Percentiles rank a stretch among this genome's conserved stretches.
Evolutionary conservation across 2,888 invertebrate species (phyloP).

Genomic region (Xylota sylvarum): DNA sequence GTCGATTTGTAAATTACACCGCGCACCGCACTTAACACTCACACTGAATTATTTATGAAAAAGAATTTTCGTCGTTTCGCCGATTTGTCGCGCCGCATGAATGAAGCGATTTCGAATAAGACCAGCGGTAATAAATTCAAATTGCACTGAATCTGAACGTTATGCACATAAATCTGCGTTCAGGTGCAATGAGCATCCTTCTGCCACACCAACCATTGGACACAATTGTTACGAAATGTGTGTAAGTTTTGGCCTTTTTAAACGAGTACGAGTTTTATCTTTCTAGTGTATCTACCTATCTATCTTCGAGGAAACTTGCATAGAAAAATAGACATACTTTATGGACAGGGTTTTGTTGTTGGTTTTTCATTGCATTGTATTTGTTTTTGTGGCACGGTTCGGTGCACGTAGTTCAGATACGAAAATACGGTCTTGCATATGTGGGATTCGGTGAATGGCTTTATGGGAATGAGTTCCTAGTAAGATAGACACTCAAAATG

Average conservation of each 20-base stretch:
- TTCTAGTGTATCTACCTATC: slow-evolving; percentile 2
- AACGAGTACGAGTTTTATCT: not conserved
- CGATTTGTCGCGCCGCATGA: slow-evolving; percentile 42
- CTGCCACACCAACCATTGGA: slow-evolving; percentile 15
- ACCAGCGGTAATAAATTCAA: slow-evolving; percentile 72
- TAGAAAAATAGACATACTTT: slow-evolving; percentile 5
- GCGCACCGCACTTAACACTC: slow-evolving; percentile 42
- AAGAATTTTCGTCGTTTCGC: slow-evolving; percentile 30
- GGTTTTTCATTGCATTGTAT: not conserved
- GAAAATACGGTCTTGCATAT: slow-evolving; percentile 26
- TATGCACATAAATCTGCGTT: slow-evolving; percentile 66
- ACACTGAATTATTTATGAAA: slow-evolving; percentile 74
- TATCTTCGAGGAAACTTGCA: slow-evolving; percentile 5
- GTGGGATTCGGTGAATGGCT: slow-evolving; percentile 64
- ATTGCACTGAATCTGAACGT: slow-evolving; percentile 63
- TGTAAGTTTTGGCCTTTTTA: not conserved
- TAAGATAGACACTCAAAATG: slow-evolving; percentile 18
- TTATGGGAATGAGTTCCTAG: slow-evolving; percentile 56
- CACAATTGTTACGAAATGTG: slow-evolving; percentile 10
- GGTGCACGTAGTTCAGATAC: slow-evolving; percentile 50
- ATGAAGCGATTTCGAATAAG: slow-evolving; percentile 40
- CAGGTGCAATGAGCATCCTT: slow-evolving; percentile 64
- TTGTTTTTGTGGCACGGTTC: slow-evolving; percentile 43
- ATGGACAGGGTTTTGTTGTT: not conserved
- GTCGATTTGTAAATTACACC: slow-evolving; percentile 50